These are phyloP conservation scores for Myrmecobius fasciatus DNA, from an alignment of 2,113 vertebrate species.

Conservation along the genomic window DNA sequence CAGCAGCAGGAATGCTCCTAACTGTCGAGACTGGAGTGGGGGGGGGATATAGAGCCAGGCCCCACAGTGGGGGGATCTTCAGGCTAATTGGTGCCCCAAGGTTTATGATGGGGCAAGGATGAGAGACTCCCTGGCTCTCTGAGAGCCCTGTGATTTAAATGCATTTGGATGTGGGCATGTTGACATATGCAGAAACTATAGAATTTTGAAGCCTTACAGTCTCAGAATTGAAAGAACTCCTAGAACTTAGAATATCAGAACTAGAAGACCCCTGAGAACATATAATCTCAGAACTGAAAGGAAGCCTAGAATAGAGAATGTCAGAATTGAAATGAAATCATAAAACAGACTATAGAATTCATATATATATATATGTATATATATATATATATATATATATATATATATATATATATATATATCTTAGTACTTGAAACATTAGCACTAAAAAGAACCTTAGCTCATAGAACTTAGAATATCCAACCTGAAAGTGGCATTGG, in stretches of 20 bases:
- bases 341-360: not conserved
- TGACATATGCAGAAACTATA: not conserved
- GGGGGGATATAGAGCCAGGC: not conserved
- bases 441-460: not conserved
- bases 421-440: not conserved
- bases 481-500: not conserved
- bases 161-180: not conserved
- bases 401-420: no score
- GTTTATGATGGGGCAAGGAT: not conserved
- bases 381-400: no score
- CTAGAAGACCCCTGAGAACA: no score
- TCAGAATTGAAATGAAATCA: not conserved
- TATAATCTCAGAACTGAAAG: not conserved
- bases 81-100: not conserved
- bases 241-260: not conserved
- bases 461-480: not conserved
- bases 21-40: fast-evolving
- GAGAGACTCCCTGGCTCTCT: not conserved
- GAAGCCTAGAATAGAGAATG: not conserved
- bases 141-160: not conserved
- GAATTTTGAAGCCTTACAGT: not conserved
- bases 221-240: not conserved
- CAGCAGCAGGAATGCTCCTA: not conserved
- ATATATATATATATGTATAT: no score
- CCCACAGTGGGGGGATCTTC: not conserved